Evolutionary conservation across 2,797 vertebrate genomes (phyloP).

Genomic region (Cuniculus paca): DNA sequence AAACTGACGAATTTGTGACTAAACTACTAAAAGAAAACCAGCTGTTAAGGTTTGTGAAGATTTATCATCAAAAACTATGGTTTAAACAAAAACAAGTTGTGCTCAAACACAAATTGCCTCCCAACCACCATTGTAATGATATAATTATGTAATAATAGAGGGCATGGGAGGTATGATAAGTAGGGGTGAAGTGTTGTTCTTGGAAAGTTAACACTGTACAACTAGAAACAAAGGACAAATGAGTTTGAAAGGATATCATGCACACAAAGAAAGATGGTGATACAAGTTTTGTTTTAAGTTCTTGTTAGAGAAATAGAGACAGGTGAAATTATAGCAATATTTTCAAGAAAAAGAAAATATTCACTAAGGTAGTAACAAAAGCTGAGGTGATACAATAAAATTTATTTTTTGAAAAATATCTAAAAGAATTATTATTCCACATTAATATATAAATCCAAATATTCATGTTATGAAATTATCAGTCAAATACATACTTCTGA

Average conservation of each 20-base stretch:
- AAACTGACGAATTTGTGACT: neutral
- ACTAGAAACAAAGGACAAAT: neutral
- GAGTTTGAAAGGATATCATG: neutral
- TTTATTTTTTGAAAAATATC: neutral
- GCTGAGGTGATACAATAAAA: neutral
- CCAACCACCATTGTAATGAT: neutral
- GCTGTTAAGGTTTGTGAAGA: neutral
- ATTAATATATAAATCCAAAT: neutral
- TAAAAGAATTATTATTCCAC: neutral
- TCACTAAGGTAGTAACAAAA: neutral
- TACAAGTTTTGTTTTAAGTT: neutral
- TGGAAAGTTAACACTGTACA: neutral
- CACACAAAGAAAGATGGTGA: neutral
- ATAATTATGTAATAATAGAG: too few relatives aligned
- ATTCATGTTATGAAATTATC: neutral
- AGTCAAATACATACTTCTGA: neutral
- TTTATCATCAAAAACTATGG: neutral
- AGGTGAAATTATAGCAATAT: neutral
- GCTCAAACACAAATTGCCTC: neutral
- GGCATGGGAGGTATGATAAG: too few relatives aligned
- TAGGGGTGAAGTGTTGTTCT: neutral
- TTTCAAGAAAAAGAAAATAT: neutral
- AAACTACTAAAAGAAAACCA: neutral
- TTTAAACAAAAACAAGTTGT: neutral
- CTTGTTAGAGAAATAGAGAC: neutral